Evolutionary conservation across 2,888 invertebrate species (phyloP), one percentile per base, ranked within the genome.

Genomic region (Ornithoptera priamus): DNA sequence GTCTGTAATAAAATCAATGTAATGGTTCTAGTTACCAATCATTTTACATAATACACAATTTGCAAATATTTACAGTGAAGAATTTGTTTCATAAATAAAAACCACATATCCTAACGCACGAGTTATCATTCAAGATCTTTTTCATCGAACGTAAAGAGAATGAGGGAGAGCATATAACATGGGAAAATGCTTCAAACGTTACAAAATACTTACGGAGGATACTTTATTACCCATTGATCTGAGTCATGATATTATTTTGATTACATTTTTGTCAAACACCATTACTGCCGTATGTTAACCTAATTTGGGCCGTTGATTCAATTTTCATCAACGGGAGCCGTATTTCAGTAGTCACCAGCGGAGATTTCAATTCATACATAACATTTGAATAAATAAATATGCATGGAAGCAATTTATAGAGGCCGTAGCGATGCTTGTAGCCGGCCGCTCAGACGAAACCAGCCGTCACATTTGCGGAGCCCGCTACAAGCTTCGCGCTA

Each of bases 321-420:
- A 89, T 90, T 89, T 88, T 84, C 86, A 82, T 83, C 83, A 84
- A 80, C 75, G 65, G 72, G 82, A 83, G 84, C 85, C 88, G 87
- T 89, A 87, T 90, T 92, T 90, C 88, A 89, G 89, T 88, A 87
- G 89, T 87, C 85, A 83, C 81, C 80, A 80, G 76, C 80, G 56
- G 87, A 89, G 89, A 90, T 91, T 90, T 92, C 92, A 92, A 92
- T 90, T 90, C 90, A 89, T 91, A 90, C 88, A 88, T 88, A 83
- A 83, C 80, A 91, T 92, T 92, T 92, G 92, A 92, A 92, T 92
- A 92, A 91, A 92, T 92, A 92, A 92, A 92, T 92, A 92, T 92
- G 92, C 92, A 92, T 92, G 91, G 87, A 90, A 90, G 86, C 91
- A 92, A 92, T 92, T 92, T 92, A 90, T 91, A 89, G 88, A 87